phyloP scores from a whole-genome alignment of 2,888 invertebrate genomes.

The Agriopis marginaria region DNA sequence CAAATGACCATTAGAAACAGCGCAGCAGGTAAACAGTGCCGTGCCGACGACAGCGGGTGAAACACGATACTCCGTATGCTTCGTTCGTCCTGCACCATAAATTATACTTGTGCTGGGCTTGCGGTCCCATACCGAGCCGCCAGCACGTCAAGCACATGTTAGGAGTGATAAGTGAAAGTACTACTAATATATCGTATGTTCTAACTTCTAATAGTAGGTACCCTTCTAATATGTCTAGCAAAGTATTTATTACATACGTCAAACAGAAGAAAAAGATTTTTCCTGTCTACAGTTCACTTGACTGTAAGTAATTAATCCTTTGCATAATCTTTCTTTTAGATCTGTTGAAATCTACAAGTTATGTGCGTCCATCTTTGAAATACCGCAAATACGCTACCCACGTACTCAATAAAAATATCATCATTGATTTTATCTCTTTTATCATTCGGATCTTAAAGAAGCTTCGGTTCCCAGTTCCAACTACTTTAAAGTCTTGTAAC shows the following conservation, averaged over 20 bases:
- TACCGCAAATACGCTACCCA: slow-evolving; percentile 49
- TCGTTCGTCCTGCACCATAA: slow-evolving; percentile 57
- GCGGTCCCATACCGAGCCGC: slow-evolving; percentile 49
- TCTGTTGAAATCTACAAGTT: slow-evolving; percentile 1
- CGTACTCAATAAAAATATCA: slow-evolving; percentile 17
- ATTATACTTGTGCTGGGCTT: slow-evolving; percentile 56
- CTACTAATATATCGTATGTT: slow-evolving; percentile 6
- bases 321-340: neutral
- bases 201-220: neutral
- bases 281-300: neutral
- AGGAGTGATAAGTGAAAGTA: slow-evolving; percentile 44
- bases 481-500: slow-evolving; percentile 13
- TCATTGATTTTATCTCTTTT: slow-evolving; percentile 15
- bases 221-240: neutral
- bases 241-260: neutral
- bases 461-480: slow-evolving; percentile 9
- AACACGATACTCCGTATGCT: slow-evolving; percentile 63
- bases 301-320: neutral
- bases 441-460: slow-evolving; percentile 8
- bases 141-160: slow-evolving; percentile 42
- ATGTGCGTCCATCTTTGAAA: slow-evolving; percentile 4
- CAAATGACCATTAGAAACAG: slow-evolving; percentile 52
- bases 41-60: slow-evolving; percentile 59
- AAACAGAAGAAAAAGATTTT: too few relatives aligned
- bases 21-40: slow-evolving; percentile 57